phyloP scores from a whole-genome alignment of 2,797 vertebrate genomes.

The Cirrhinus molitorella region DNA sequence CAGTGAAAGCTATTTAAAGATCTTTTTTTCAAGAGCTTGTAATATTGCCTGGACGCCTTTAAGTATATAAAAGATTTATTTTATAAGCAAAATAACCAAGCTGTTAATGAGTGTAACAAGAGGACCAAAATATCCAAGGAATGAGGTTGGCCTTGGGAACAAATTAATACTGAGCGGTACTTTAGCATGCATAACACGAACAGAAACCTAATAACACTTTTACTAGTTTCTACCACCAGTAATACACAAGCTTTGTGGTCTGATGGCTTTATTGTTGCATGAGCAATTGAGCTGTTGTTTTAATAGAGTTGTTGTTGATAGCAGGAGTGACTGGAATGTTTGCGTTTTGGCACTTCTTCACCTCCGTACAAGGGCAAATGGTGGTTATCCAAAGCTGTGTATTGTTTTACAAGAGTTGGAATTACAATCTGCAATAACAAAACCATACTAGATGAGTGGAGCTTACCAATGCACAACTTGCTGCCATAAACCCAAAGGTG shows the following conservation, averaged over 20 bases:
- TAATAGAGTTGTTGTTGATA: constrained; percentile 28
- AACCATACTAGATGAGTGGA: constrained; percentile 8
- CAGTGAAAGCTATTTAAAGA: constrained; percentile 11
- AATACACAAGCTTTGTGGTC: constrained; percentile 1
- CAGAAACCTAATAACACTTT: constrained; percentile 22
- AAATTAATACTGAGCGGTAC: constrained; percentile 18
- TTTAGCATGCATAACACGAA: background rate
- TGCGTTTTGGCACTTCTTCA: constrained; percentile 24
- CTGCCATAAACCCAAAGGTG: background rate
- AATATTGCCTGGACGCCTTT: background rate
- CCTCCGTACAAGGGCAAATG: constrained; percentile 4
- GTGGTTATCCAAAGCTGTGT: constrained; percentile 6
- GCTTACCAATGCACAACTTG: background rate
- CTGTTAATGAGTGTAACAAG: constrained; percentile 31
- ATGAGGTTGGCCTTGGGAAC: background rate
- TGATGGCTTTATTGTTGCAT: constrained; percentile 37
- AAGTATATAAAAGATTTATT: constrained; percentile 21
- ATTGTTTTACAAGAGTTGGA: constrained; percentile 18
- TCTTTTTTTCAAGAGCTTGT: background rate
- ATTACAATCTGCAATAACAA: constrained; percentile 19
- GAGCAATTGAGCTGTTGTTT: constrained; percentile 37
- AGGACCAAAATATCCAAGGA: constrained; percentile 8
- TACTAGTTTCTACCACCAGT: constrained; percentile 9
- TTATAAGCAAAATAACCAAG: constrained; percentile 23
- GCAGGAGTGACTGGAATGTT: background rate